Evolutionary conservation across 2,797 vertebrate species (phyloP), one percentile per base, ranked within the genome.

Genomic region (Sebastes trivittatus): DNA sequence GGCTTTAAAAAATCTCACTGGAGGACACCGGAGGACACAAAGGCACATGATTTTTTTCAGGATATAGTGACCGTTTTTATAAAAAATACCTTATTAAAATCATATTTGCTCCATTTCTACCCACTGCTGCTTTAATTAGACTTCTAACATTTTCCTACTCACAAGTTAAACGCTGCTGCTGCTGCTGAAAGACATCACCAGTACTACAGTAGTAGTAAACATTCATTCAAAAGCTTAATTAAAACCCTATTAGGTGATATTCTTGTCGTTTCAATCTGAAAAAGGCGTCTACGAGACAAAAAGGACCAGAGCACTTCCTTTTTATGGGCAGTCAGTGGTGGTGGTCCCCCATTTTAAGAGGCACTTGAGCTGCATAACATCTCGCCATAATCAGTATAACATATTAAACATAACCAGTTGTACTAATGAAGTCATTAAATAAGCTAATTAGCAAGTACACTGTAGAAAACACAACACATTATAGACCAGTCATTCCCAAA

Each of bases 401-500:
- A 72, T 58, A 65, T 81, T 85, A 71, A 75, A 77, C 34, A 42
- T 56, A 62, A 76, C 42, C 61, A 55, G 18, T 75, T 38, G 11
- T 49, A 25, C 36, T 54, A 69, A 83, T 77, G n/a, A 78, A 59
- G 63, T 76, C 20, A 74, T 64, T 78, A 65, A 66, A 62, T 71
- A 46, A 42, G 38, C 58, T 63, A 61, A 72, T 61, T 75, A 76
- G 25, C 25, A 61, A 65, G 27, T 9, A 30, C 7, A 38, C 27
- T 27, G 30, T 42, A 23, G 14, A 65, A 74, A 65, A n/a, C 22
- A 64, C 49, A 61, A 27, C 20, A 13, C 32, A 55, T 20, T 49
- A 49, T 49, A 20, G 46, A 49, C 46, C 16, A 49, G 46, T 49
- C 46, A 49, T 49, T 49, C 46, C 18, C 7, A 8, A 49, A 49